These are phyloP conservation scores for Asarcornis scutulata DNA, from an alignment of 2,113 vertebrate species.

Conservation along the genomic window DNA sequence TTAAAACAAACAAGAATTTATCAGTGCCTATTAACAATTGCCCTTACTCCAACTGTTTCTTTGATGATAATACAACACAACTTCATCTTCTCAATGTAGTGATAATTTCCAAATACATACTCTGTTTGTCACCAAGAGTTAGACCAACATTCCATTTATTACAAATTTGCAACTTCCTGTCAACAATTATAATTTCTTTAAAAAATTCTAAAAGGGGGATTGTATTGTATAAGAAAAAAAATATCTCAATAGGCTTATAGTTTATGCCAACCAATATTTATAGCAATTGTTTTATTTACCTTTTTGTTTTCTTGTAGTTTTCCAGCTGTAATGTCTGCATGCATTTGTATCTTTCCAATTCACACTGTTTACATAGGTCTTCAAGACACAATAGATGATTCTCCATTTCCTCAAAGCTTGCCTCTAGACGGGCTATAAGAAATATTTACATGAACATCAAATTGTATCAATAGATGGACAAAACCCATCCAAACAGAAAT, in stretches of 20 bases:
- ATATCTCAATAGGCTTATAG: neutral
- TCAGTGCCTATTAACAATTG: neutral
- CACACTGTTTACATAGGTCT: slow-evolving; percentile 89
- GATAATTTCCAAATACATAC: neutral
- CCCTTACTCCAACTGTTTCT: neutral
- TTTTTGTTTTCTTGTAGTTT: slow-evolving; percentile 90
- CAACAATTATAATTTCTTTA: neutral
- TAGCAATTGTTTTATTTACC: slow-evolving; percentile 74
- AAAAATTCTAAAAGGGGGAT: neutral
- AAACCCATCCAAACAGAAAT: neutral
- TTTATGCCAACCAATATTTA: neutral
- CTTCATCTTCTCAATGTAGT: neutral
- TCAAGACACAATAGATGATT: slow-evolving; percentile 86
- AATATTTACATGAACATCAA: slow-evolving; percentile 46
- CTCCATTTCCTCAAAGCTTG: slow-evolving; percentile 93
- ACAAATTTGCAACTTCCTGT: neutral
- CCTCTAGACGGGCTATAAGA: slow-evolving; percentile 86
- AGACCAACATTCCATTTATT: neutral
- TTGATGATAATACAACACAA: neutral
- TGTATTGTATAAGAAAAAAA: neutral
- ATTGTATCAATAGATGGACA: neutral
- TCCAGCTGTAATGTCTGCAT: slow-evolving; percentile 85
- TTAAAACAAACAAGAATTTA: neutral
- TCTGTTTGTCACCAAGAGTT: neutral
- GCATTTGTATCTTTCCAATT: slow-evolving; percentile 85